Conservation (phyloP, 2,113 vertebrate species). For the Canis aureus region DNA sequence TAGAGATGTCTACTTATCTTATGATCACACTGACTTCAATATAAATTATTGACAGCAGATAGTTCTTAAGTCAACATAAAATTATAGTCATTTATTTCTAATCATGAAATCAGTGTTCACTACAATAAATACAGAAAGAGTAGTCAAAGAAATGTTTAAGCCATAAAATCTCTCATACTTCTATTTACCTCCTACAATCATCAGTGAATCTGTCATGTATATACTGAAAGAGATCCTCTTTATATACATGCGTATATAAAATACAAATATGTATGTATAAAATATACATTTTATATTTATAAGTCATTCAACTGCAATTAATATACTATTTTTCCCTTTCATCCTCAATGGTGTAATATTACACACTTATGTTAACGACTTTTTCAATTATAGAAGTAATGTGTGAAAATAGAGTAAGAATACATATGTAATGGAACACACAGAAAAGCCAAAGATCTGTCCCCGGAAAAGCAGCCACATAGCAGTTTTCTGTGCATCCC, state of each 20-base stretch:
- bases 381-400: conserved; percentile 8
- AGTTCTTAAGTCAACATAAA: neutral
- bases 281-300: too few species aligned
- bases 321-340: neutral
- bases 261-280: too few species aligned
- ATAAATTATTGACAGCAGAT: neutral
- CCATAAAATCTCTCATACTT: neutral
- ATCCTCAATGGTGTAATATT: neutral
- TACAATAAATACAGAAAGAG: neutral
- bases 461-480: neutral
- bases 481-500: neutral
- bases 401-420: neutral
- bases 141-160: neutral
- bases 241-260: neutral
- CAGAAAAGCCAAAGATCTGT: neutral
- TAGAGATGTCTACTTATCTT: neutral
- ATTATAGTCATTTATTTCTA: neutral
- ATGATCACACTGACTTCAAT: neutral
- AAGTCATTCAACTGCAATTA: neutral
- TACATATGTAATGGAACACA: neutral
- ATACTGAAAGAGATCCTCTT: neutral
- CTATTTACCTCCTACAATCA: neutral
- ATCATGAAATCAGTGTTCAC: neutral
- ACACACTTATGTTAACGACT: neutral
- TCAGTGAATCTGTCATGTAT: neutral